These are phyloP conservation scores for Gopherus evgoodei DNA, from an alignment of 2,113 vertebrate genomes.

Conservation along the genomic window DNA sequence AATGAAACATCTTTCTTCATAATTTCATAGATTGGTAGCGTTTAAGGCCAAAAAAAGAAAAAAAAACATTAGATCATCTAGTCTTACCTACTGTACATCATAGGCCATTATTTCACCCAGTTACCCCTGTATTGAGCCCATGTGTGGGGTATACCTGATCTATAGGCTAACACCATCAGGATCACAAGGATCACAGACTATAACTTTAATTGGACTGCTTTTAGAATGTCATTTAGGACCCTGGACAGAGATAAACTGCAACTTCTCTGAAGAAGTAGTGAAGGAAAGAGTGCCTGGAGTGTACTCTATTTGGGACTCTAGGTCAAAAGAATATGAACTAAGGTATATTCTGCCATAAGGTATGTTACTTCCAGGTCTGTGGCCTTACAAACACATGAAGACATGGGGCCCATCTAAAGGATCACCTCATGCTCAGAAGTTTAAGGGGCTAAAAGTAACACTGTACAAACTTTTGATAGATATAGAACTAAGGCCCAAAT, in stretches of 20 bases:
- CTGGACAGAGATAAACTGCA: not conserved
- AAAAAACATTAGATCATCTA: not conserved
- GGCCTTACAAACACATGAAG: not conserved
- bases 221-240: not conserved
- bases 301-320: fast-evolving
- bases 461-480: not conserved
- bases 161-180: not conserved
- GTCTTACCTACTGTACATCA: not conserved
- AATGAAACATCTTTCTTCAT: not conserved
- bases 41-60: not conserved
- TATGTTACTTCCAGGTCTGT: not conserved
- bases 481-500: not conserved
- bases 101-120: not conserved
- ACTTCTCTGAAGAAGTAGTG: not conserved
- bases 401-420: not conserved
- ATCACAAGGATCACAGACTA: not conserved
- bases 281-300: not conserved
- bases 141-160: not conserved
- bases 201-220: not conserved
- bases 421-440: not conserved
- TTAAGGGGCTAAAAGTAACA: not conserved
- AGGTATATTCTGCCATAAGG: not conserved
- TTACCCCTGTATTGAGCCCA: not conserved
- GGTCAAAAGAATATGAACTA: not conserved
- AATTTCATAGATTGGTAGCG: not conserved